phyloP scores from a whole-genome alignment of 2,113 vertebrate species.

The Actenoides hombroni region DNA sequence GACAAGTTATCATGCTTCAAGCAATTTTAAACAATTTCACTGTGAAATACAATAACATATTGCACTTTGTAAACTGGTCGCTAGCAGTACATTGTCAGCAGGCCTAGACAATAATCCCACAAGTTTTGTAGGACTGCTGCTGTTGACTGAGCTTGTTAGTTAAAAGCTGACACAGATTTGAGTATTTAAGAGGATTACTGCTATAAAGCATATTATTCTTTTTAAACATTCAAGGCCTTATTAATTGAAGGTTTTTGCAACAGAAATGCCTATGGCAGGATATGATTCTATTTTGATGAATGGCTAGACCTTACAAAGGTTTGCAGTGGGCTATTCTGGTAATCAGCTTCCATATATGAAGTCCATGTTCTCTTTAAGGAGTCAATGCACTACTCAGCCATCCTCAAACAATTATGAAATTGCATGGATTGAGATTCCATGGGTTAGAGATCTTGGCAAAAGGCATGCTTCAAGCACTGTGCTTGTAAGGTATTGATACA shows the following conservation, averaged over 20 bases:
- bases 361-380: background rate
- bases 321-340: background rate
- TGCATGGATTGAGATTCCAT: background rate
- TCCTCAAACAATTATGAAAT: background rate
- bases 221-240: slow-evolving; percentile 56
- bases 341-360: background rate
- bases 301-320: background rate
- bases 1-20: slow-evolving; percentile 50
- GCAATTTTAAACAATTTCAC: slow-evolving; percentile 70
- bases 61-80: slow-evolving; percentile 75
- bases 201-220: slow-evolving; percentile 74
- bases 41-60: slow-evolving; percentile 72
- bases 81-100: slow-evolving; percentile 72
- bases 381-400: background rate
- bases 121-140: slow-evolving; percentile 58
- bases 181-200: slow-evolving; percentile 79
- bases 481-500: background rate
- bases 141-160: slow-evolving; percentile 71
- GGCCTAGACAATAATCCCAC: slow-evolving; percentile 72
- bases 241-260: slow-evolving; percentile 63
- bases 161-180: slow-evolving; percentile 74
- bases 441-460: background rate
- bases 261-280: slow-evolving; percentile 30
- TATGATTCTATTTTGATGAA: slow-evolving; percentile 22
- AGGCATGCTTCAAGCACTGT: background rate